Percentiles rank a stretch among this genome's conserved stretches.
phyloP scores from a whole-genome alignment of 2,113 vertebrate genomes.

The Malurus elegans region DNA sequence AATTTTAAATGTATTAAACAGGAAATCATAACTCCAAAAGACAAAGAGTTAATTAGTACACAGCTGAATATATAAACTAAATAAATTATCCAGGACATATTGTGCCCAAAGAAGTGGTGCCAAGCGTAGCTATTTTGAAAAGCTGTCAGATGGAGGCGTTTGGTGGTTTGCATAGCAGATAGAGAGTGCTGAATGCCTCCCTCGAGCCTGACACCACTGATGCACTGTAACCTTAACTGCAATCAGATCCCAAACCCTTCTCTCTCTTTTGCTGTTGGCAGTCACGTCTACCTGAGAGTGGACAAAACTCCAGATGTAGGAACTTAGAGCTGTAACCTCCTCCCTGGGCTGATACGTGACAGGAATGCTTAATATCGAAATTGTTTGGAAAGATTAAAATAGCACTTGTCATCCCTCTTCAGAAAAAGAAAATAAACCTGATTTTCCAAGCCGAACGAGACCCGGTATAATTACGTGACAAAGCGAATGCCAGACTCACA shows the following conservation, averaged over 20 bases:
- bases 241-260: background rate
- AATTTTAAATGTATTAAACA: background rate
- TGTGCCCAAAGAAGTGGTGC: constrained; percentile 46
- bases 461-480: background rate
- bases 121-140: constrained; percentile 53
- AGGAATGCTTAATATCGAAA: constrained; percentile 8
- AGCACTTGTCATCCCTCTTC: constrained; percentile 6
- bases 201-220: background rate
- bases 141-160: constrained; percentile 44
- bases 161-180: constrained; percentile 26
- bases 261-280: background rate
- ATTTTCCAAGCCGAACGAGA: constrained; percentile 2
- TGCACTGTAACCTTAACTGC: background rate
- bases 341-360: background rate
- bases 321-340: background rate
- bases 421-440: constrained; percentile 34
- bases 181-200: background rate
- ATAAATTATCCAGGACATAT: constrained; percentile 46
- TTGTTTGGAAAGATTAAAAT: constrained; percentile 55
- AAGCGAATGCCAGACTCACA: background rate
- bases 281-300: background rate
- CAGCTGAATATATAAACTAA: constrained; percentile 13
- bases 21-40: constrained; percentile 18
- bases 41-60: constrained; percentile 48
- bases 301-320: constrained; percentile 47